Percentiles rank a stretch among this genome's conserved stretches.
Evolutionary conservation across 2,113 vertebrate genomes (phyloP).

Genomic region (Raja brachyura): DNA sequence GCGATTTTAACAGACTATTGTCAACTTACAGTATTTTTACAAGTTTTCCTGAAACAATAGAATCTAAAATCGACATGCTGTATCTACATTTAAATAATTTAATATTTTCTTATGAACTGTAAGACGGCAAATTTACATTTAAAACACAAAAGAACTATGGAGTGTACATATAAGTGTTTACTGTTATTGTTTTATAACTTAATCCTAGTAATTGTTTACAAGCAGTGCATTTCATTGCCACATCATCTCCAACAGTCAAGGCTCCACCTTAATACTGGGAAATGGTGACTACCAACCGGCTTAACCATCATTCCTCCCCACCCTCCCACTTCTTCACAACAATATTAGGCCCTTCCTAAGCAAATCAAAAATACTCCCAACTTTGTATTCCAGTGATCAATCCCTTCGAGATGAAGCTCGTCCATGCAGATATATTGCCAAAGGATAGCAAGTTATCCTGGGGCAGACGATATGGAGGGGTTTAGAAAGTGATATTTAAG

Average conservation of each 20-base stretch:
- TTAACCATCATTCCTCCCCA: neutral
- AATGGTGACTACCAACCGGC: neutral
- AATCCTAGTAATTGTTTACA: neutral
- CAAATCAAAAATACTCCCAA: conserved; percentile 1
- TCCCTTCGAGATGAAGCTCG: conserved; percentile 9
- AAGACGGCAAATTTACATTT: conserved; percentile 37
- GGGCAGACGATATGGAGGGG: neutral
- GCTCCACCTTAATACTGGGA: conserved; percentile 14
- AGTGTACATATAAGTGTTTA: conserved; percentile 27
- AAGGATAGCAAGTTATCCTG: neutral
- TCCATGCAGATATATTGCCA: neutral
- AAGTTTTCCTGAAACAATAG: conserved; percentile 46
- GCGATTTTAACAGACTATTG: conserved; percentile 63
- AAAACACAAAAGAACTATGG: conserved; percentile 35
- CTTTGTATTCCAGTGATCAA: neutral
- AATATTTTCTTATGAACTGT: conserved; percentile 29
- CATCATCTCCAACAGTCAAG: neutral
- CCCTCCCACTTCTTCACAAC: neutral
- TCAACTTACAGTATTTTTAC: conserved; percentile 57
- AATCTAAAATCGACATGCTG: conserved; percentile 56
- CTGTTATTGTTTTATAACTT: conserved; percentile 9
- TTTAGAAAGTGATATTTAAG: conserved; percentile 28
- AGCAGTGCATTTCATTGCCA: conserved; percentile 16
- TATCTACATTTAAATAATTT: conserved; percentile 36
- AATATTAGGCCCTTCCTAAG: neutral